phyloP scores from a whole-genome alignment of 92 coral and sea anemone species.

The Plumapathes pennacea region DNA sequence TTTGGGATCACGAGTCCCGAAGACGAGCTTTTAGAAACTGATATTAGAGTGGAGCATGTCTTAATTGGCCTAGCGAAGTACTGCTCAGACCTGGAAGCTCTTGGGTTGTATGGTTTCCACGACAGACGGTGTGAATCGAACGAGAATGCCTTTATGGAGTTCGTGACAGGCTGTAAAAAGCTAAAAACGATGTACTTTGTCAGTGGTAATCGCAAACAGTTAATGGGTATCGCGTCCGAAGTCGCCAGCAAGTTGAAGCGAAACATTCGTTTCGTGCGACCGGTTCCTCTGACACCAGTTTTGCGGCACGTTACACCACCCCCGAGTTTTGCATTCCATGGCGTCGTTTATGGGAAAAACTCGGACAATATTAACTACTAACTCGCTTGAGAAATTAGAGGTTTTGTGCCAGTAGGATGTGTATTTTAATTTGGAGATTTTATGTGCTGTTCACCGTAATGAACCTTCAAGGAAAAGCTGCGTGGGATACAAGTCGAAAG shows the following conservation, averaged over 20 bases:
- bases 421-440: too few relatives aligned
- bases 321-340: constrained; percentile 65
- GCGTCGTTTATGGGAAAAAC: constrained; percentile 68
- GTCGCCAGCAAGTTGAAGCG: constrained; percentile 37
- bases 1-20: constrained; percentile 56
- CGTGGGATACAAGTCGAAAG: too few relatives aligned
- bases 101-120: constrained; percentile 55
- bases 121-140: constrained; percentile 56
- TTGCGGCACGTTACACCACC: constrained; percentile 66
- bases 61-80: constrained; percentile 46
- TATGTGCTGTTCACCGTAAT: too few relatives aligned
- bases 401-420: too few relatives aligned
- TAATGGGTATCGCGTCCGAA: constrained; percentile 75
- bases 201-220: constrained; percentile 61
- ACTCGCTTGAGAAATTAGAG: too few relatives aligned
- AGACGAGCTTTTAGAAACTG: constrained; percentile 27
- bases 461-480: too few relatives aligned
- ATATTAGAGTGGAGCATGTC: constrained; percentile 58
- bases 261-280: constrained; percentile 59
- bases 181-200: constrained; percentile 56
- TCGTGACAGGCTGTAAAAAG: constrained; percentile 44
- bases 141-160: constrained; percentile 54
- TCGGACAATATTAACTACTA: too few relatives aligned
- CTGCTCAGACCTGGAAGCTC: constrained; percentile 59
- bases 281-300: constrained; percentile 70